Evolutionary conservation across 2,113 vertebrate genomes (phyloP).

Genomic region (Pteronura brasiliensis): DNA sequence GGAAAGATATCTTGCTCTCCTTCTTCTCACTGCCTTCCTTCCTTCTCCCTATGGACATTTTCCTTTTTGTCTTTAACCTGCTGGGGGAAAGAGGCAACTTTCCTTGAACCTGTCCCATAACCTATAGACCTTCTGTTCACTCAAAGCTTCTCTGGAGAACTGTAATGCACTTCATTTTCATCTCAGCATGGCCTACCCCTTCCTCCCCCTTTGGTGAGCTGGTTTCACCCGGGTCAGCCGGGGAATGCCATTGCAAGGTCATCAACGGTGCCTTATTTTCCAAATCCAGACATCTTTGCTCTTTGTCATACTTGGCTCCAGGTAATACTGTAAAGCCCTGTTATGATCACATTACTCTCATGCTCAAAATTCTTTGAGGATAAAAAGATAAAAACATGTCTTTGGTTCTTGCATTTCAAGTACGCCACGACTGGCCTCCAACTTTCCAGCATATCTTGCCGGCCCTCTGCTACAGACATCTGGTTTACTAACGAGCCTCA

Average conservation of each 20-base stretch:
- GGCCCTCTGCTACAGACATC: neutral
- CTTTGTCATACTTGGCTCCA: neutral
- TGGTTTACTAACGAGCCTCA: neutral
- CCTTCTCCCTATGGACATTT: neutral
- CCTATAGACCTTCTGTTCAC: neutral
- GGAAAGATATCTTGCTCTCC: neutral
- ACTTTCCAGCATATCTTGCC: neutral
- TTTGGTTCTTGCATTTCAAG: neutral
- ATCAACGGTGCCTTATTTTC: neutral
- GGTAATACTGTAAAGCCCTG: neutral
- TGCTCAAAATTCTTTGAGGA: neutral
- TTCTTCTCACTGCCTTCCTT: neutral
- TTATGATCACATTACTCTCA: neutral
- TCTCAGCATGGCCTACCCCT: neutral
- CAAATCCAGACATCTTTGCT: neutral
- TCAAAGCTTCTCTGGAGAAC: neutral
- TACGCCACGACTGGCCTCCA: neutral
- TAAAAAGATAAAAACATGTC: neutral
- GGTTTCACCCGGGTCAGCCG: neutral
- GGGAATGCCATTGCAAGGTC: neutral
- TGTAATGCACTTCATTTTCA: neutral
- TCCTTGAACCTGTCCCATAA: neutral
- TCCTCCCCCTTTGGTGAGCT: neutral
- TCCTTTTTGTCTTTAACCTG: neutral
- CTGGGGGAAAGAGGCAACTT: neutral